phyloP scores from a whole-genome alignment of 2,888 invertebrate genomes.

The Ischnus inquisitorius region DNA sequence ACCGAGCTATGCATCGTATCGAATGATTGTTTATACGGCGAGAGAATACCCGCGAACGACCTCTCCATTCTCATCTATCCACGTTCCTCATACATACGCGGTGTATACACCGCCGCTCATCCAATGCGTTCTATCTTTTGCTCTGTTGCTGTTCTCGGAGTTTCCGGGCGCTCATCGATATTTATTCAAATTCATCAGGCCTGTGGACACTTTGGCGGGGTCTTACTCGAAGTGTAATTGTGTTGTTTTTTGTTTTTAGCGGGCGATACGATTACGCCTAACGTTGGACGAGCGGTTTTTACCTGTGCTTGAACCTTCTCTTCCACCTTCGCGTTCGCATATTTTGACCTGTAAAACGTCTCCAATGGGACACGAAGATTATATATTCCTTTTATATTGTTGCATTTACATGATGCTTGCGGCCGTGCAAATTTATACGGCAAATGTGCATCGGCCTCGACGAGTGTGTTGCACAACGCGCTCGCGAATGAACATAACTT shows the following conservation, averaged over 20 bases:
- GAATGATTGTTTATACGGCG: conserved; percentile 69
- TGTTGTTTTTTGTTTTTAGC: background rate
- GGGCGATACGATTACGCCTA: background rate
- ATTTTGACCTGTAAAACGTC: background rate
- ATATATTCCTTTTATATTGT: no score
- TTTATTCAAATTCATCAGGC: no score
- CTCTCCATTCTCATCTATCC: conserved; percentile 59
- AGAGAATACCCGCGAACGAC: conserved; percentile 67
- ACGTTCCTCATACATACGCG: conserved; percentile 52
- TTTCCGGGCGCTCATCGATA: no score
- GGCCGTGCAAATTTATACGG: no score
- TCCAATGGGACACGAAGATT: background rate
- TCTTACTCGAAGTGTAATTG: background rate
- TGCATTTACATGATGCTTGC: no score
- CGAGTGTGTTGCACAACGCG: no score
- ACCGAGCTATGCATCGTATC: conserved; percentile 57
- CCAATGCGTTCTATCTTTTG: background rate
- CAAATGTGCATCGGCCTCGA: no score
- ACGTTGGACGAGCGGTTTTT: background rate
- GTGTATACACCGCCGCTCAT: background rate
- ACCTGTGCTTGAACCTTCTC: background rate
- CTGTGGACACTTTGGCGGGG: no score
- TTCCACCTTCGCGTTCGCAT: background rate
- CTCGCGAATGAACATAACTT: no score
- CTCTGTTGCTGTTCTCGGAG: background rate